Conservation (phyloP, 2,797 vertebrate species). For the Valencia hispanica region DNA sequence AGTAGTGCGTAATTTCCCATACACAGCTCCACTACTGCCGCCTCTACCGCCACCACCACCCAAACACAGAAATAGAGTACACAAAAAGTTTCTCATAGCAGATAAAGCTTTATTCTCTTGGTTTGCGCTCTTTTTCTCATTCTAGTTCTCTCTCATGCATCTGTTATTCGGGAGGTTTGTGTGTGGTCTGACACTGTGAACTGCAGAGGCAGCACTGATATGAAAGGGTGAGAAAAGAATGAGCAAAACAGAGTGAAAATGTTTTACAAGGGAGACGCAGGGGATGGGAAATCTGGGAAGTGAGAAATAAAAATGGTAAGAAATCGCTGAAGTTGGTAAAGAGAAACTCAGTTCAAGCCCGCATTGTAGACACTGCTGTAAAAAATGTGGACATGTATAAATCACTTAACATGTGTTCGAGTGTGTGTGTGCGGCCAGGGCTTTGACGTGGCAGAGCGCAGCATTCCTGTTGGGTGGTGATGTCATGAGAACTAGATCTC, state of each 20-base stretch:
- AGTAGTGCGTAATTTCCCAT: conserved; percentile 81
- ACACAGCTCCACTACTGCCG: conserved; percentile 41
- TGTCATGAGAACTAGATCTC: conserved; percentile 86
- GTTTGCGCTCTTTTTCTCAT: conserved; percentile 29
- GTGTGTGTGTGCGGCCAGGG: conserved; percentile 47
- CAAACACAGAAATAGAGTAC: conserved; percentile 33
- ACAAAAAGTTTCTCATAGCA: conserved; percentile 57
- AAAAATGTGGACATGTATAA: conserved; percentile 66
- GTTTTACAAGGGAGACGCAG: conserved; percentile 26
- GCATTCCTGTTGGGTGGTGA: conserved; percentile 86
- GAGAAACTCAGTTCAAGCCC: conserved; percentile 20
- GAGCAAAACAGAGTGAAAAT: conserved; percentile 33
- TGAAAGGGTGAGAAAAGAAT: conserved; percentile 33
- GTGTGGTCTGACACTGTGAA: conserved; percentile 54
- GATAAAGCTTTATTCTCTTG: conserved; percentile 32
- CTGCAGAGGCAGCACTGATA: conserved; percentile 21
- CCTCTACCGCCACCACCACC: conserved; percentile 11
- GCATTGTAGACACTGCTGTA: conserved; percentile 39
- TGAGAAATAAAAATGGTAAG: conserved; percentile 43
- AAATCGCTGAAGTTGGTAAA: conserved; percentile 23
- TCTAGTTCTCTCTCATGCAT: conserved; percentile 17
- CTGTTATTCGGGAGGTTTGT: conserved; percentile 36
- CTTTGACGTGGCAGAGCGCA: conserved; percentile 79
- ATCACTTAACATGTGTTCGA: conserved; percentile 68
- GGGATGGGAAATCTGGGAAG: conserved; percentile 18